Evolutionary conservation across 2,888 invertebrate species (phyloP), one percentile per base, ranked within the genome.

Genomic region (Pseudanteris insignis): DNA sequence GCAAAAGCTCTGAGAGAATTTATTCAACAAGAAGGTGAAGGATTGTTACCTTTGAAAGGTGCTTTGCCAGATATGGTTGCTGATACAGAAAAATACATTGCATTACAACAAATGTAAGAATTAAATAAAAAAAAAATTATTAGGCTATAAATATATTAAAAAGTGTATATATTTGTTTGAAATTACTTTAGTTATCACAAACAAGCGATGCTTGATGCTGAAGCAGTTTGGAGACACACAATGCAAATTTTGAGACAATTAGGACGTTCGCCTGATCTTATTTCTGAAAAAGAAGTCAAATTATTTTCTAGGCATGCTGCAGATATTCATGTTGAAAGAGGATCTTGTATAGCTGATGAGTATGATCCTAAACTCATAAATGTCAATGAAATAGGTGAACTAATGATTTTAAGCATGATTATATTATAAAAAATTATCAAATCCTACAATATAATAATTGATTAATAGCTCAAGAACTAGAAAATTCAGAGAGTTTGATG

Each of bases 51-150:
- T 3, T 80, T 97, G 2, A 86, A 90, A 70, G 97, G 97, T 12
- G 86, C 89, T 5, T 82, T 98, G 30, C 97, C 97, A 1, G 97
- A 98, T 75, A 97, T 98, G 97, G 94, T 94, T 2, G 90, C 96
- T 1, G 95, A 96, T 68, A 96, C 96, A 2, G 89, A 89, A 58
- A 89, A 92, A 69, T 98, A 94, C 78, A 88, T 97, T 33, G 86
- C 89, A 61, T 84, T 98, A 46, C 96, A 96, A 78, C 92, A 92
- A 78, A 85, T 96, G 78, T 89, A 82, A 5, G 21, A 5, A 21
- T 21, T 21, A 21, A 5, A 21, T 21, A 3, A 21, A 5, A 21
- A 21, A 21, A 7, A 21, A 21, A 21, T 5, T 10, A 29, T 29
- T 29, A 10, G 11, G 9, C 9, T 4, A 2, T 29, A 29, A 29